Conservation (phyloP, 1,140 invertebrate genomes). For the Macrobrachium rosenbergii region DNA sequence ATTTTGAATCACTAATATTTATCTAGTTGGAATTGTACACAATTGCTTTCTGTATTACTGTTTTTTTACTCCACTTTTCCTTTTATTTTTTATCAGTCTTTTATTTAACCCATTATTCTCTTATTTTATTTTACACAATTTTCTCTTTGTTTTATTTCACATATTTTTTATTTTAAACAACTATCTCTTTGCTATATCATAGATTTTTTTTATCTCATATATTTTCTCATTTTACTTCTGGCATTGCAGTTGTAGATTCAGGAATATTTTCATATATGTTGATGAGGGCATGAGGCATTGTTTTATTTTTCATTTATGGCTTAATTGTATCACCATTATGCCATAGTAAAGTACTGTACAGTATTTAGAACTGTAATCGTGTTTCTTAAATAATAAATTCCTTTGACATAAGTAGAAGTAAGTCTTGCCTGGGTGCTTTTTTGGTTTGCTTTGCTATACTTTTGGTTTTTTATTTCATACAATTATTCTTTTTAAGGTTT, state of each 20-base stretch:
- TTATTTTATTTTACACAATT: neutral
- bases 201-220: conserved; percentile 6
- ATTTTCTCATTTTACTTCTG: conserved; percentile 18
- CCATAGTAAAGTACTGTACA: conserved; percentile 9
- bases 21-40: too few relatives aligned
- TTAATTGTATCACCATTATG: too few relatives aligned
- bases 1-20: too few relatives aligned
- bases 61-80: neutral
- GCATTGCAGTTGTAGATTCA: conserved; percentile 11
- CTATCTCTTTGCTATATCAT: conserved; percentile 14
- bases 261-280: neutral
- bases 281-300: neutral
- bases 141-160: neutral
- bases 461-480: too few relatives aligned
- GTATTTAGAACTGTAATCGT: too few relatives aligned
- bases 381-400: too few relatives aligned
- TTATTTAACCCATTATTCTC: neutral
- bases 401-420: too few relatives aligned
- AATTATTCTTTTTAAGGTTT: neutral
- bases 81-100: neutral
- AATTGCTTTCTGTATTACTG: too few relatives aligned
- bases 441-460: too few relatives aligned
- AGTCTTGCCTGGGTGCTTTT: too few relatives aligned
- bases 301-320: neutral
- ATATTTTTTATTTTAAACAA: neutral